Base-by-base conservation (phyloP, 2,797 vertebrate species). In the Clarias platycephalus region DNA sequence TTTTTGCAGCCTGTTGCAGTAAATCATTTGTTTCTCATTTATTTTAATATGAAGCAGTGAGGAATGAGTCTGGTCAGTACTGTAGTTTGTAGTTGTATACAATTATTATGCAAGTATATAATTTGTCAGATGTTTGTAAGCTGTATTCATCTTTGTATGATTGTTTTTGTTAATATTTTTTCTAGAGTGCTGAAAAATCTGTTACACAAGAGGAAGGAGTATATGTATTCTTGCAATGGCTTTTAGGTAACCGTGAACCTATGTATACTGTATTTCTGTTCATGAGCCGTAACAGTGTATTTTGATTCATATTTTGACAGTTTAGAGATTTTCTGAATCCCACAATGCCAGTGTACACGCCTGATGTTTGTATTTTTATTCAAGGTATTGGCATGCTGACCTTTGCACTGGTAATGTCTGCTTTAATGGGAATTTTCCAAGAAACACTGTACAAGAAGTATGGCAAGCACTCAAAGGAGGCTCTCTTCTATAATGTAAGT, bases 381-480 rank as follows among this genome's bases (percentile, higher is more conserved):
- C 3, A 79, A 99, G 98, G 98, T 37, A 97, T 99, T 0, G 93
- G 84, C 5, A 98, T 98, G 9, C 91, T 99, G 93, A 98, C 97
- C 1, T 98, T 99, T 37, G 98, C 98, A 26, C 95, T 99, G 86
- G 92, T 99, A 83, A 96, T 98, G 97, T 99, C 98, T 12, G 98
- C 98, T 0, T 95, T 97, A 88, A 99, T 99, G 98, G 98, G 98
- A 0, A 97, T 99, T 89, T 99, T 99, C 91, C 98, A 99, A 87
- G 98, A 99, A 92, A 99, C 89, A 0, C 90, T 99, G 3, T 99
- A 99, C 89, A 95, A 97, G 88, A 86, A 94, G 85, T 97, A 96
- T 22, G 97, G 97, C 34, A 99, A 99, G 83, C 96, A 98, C 91
- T 96, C 97, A 67, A 98, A 97, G 84, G 97, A 99, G 85, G 97